Evolutionary conservation across 2,797 vertebrate genomes (phyloP).

Genomic region (Danionella dracula): DNA sequence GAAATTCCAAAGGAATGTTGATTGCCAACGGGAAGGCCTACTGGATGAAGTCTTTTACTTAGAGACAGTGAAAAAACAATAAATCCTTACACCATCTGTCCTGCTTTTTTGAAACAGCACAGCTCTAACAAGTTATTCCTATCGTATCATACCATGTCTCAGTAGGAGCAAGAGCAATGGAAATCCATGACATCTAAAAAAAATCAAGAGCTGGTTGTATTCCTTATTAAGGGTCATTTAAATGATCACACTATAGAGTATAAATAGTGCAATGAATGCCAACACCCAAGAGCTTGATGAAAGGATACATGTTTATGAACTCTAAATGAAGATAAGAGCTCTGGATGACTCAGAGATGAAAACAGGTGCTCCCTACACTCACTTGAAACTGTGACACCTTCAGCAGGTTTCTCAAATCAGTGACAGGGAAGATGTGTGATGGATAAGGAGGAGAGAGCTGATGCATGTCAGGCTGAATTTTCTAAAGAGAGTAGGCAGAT

Average conservation of each 20-base stretch:
- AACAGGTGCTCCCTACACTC: constrained; percentile 12
- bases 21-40: constrained; percentile 3
- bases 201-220: background rate
- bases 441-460: background rate
- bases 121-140: constrained; percentile 10
- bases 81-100: constrained; percentile 34
- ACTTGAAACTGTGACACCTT: background rate
- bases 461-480: constrained; percentile 34
- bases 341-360: background rate
- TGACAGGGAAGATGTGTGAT: constrained; percentile 1
- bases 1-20: constrained; percentile 4
- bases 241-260: background rate
- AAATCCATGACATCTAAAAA: no score
- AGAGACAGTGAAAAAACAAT: constrained; percentile 1
- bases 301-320: background rate
- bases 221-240: background rate
- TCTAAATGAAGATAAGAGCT: background rate
- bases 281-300: background rate
- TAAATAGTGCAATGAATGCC: background rate
- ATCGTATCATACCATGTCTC: background rate
- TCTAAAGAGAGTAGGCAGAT: constrained; percentile 53
- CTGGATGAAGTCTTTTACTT: constrained; percentile 2
- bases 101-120: constrained; percentile 4
- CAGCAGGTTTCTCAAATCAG: no score
- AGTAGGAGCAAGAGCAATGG: background rate